Conservation (phyloP, 2,113 vertebrate genomes). For the Nothobranchius furzeri region DNA sequence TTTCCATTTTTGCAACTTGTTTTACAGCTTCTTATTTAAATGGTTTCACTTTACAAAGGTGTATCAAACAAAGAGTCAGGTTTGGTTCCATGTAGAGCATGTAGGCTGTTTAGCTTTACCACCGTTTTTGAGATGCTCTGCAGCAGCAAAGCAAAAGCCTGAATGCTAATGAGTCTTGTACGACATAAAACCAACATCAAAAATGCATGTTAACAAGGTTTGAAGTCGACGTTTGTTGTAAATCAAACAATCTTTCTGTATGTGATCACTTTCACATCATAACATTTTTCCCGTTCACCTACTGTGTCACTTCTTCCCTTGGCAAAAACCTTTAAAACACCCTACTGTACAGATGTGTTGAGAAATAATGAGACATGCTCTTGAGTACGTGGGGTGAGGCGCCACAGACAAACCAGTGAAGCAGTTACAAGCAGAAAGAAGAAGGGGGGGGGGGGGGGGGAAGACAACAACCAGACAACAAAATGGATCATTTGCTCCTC, state of each 20-base stretch:
- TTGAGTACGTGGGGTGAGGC: slow-evolving; percentile 33
- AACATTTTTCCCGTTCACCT: background rate
- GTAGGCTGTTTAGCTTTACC: too few relatives aligned
- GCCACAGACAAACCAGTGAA: slow-evolving; percentile 52
- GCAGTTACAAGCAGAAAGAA: slow-evolving; percentile 42
- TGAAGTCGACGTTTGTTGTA: background rate
- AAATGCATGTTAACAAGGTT: background rate
- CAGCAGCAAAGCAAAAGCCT: background rate
- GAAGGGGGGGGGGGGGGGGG: slow-evolving; percentile 1
- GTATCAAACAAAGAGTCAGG: background rate
- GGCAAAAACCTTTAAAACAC: slow-evolving; percentile 61
- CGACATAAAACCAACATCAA: background rate
- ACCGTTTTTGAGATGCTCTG: background rate
- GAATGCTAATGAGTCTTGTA: too few relatives aligned
- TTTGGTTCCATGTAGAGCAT: too few relatives aligned
- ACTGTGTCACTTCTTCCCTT: slow-evolving; percentile 18
- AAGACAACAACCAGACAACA: slow-evolving; percentile 50
- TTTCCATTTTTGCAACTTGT: background rate
- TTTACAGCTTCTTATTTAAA: background rate
- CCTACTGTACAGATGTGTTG: slow-evolving; percentile 37
- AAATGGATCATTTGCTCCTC: slow-evolving; percentile 46
- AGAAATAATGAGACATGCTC: slow-evolving; percentile 60
- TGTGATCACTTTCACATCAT: too few relatives aligned
- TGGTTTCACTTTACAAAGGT: background rate
- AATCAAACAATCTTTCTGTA: background rate